phyloP scores from a whole-genome alignment of 2,797 vertebrate genomes.

The Dipus sagitta region DNA sequence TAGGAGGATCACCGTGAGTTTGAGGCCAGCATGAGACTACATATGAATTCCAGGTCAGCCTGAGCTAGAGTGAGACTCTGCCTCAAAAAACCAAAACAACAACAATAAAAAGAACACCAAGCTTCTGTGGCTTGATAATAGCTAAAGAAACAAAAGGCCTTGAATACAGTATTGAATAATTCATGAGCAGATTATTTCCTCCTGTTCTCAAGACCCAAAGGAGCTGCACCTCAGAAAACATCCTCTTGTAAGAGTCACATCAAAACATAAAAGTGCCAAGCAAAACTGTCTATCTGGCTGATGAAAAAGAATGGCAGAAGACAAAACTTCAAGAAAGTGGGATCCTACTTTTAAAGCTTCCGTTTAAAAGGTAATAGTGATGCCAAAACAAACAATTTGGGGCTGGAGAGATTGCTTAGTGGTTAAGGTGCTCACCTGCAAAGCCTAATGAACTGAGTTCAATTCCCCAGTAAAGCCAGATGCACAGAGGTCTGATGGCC shows the following conservation, averaged over 20 bases:
- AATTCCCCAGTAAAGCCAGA: too few relatives aligned
- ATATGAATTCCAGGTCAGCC: too few relatives aligned
- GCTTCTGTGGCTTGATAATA: conserved; percentile 23
- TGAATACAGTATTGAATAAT: too few relatives aligned
- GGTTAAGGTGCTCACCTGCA: too few relatives aligned
- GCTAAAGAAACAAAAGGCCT: background rate
- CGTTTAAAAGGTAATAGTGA: background rate
- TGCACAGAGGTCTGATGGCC: too few relatives aligned
- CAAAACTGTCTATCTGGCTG: background rate
- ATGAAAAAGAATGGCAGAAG: background rate
- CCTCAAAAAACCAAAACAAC: too few relatives aligned
- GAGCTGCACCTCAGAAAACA: conserved; percentile 35
- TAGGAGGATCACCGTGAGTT: too few relatives aligned
- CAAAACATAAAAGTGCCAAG: conserved; percentile 36
- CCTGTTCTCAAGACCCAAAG: conserved; percentile 33
- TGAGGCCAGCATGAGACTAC: too few relatives aligned
- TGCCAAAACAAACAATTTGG: too few relatives aligned
- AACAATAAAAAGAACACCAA: background rate
- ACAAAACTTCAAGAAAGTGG: background rate
- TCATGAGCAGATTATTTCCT: background rate
- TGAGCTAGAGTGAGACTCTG: too few relatives aligned
- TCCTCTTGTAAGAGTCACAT: conserved; percentile 15
- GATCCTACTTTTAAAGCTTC: background rate
- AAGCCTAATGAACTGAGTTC: too few relatives aligned
- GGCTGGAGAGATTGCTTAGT: too few relatives aligned